phyloP scores from a whole-genome alignment of 2,113 vertebrate species.

The Syrrhaptes paradoxus region DNA sequence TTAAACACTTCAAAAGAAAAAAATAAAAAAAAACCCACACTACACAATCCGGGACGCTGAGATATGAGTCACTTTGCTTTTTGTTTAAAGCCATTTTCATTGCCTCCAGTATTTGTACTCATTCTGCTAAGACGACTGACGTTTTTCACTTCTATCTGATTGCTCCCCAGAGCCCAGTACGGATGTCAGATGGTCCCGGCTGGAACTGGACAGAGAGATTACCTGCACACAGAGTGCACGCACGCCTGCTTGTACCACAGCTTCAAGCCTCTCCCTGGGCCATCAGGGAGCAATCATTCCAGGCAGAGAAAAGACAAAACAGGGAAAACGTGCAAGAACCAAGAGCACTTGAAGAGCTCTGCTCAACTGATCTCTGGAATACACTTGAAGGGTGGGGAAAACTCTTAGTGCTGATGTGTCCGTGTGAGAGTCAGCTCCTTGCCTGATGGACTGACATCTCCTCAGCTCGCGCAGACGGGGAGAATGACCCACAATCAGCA shows the following conservation, averaged over 20 bases:
- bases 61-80: not conserved
- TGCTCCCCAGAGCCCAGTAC: not conserved
- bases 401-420: not conserved
- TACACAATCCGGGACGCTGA: not conserved
- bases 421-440: rapidly evolving
- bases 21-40: not conserved
- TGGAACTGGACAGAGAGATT: not conserved
- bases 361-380: not conserved
- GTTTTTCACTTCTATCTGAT: not conserved
- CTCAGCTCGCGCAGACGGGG: rapidly evolving
- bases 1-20: not conserved
- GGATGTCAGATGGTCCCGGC: not conserved
- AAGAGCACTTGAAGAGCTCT: not conserved
- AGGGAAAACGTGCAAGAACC: not conserved
- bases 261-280: not conserved
- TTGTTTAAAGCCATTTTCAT: not conserved
- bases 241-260: not conserved
- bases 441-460: not conserved
- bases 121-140: not conserved
- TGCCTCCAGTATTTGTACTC: not conserved
- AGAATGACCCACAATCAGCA: not conserved
- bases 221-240: rapidly evolving
- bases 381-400: not conserved
- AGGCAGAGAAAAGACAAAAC: not conserved
- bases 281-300: not conserved